Evolutionary conservation across 2,888 invertebrate genomes (phyloP), one percentile per base, ranked within the genome.

Genomic region (Operophtera brumata): DNA sequence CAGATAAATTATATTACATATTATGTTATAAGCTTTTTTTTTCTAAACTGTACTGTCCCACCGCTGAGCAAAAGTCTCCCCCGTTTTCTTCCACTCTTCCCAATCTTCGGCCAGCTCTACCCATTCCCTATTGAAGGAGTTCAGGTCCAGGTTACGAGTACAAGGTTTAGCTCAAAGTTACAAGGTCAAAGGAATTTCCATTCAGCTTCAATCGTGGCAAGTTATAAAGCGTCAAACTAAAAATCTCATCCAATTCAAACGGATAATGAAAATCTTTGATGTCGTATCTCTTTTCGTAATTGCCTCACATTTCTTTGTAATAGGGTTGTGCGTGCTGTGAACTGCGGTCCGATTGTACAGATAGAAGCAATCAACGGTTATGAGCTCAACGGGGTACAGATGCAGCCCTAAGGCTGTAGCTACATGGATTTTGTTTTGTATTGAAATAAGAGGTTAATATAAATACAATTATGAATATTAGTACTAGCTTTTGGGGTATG

Each of bases 361-460:
- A 69, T 70, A 74, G 71, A 72, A 77, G 78, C 84, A 84, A 86
- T 85, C 84, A 84, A 84, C 80, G 77, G 82, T 83, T 85, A 84
- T 83, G 81, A 82, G 73, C 57, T 61, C 52, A 54, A 61, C 53
- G 52, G 61, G 62, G 47, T 63, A 67, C 62, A 64, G 65, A 54
- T 57, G 68, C 48, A 65, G 37, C 52, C 47, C 46, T 58, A 58
- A 41, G 39, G 50, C 50, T 12, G 32, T 10, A 48, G 36, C 34
- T 46, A 46, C 45, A 49, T 13, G 20, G 12, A 46, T 30, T 25
- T 2, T 9, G 25, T 20, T 25, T 53, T 14, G 25, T 36, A 11
- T 48, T 41, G 14, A 41, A 43, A 25, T 13, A 14, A 10, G n/a
- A 12, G 34, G 7, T 5, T 5, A 13, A 12, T 8, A 10, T 6